Conservation (phyloP, 2,113 vertebrate genomes). For the Silurus asotus region DNA sequence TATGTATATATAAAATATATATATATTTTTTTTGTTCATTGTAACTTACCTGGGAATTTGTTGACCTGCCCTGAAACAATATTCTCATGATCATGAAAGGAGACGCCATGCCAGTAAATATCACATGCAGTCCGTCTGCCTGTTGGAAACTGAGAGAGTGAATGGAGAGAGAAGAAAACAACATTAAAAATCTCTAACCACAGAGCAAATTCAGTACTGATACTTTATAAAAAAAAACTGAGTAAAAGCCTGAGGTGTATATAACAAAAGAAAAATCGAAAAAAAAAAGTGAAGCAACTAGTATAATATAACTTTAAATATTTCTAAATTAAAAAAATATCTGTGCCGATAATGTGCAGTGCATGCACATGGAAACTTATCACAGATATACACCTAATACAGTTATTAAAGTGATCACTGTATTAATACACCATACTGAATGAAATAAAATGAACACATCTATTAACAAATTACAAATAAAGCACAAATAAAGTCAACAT, state of each 20-base stretch:
- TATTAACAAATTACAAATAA: not conserved
- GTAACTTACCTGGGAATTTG: constrained; percentile 93
- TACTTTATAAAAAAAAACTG: not conserved
- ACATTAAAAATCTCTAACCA: not conserved
- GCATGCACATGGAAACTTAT: not conserved
- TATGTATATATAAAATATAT: too few relatives aligned
- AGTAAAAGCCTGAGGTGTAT: not conserved
- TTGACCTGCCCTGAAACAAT: constrained; percentile 94
- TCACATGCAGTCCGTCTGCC: constrained; percentile 90
- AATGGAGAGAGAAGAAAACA: not conserved
- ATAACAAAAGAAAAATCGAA: not conserved
- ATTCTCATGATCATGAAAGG: constrained; percentile 89
- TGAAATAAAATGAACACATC: not conserved
- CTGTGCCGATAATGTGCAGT: not conserved
- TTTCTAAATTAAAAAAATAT: not conserved
- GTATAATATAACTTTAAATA: not conserved
- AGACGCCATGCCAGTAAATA: constrained; percentile 97
- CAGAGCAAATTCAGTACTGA: not conserved
- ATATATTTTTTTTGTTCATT: too few relatives aligned
- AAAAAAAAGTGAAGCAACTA: not conserved
- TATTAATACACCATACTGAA: not conserved
- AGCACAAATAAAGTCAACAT: too few relatives aligned
- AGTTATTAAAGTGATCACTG: not conserved
- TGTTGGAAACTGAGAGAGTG: constrained; percentile 79
- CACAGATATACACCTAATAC: not conserved